These are phyloP conservation scores for Cerastis rubricosa DNA, from an alignment of 2,888 invertebrate species.

Conservation along the genomic window DNA sequence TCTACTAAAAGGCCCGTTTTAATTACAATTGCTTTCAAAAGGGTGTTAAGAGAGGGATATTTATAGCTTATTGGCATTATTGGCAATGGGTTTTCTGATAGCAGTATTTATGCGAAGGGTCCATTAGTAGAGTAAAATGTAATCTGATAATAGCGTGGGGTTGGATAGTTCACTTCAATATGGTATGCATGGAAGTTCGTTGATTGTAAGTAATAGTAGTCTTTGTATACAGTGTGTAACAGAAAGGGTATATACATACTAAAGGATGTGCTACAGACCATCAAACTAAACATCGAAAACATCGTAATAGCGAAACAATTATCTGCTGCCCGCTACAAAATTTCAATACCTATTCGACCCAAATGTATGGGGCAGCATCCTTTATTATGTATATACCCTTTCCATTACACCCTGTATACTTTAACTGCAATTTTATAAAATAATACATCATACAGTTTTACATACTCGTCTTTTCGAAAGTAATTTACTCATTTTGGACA, in stretches of 20 bases:
- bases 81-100: conserved; percentile 4
- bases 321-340: too few relatives aligned
- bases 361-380: too few relatives aligned
- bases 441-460: neutral
- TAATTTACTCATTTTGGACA: neutral
- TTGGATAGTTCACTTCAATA: neutral
- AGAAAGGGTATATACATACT: too few relatives aligned
- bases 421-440: neutral
- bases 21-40: conserved; percentile 20
- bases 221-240: too few relatives aligned
- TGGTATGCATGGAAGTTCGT: neutral
- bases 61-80: conserved; percentile 32
- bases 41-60: neutral
- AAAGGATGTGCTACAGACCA: too few relatives aligned
- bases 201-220: neutral
- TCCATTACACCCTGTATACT: too few relatives aligned
- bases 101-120: neutral
- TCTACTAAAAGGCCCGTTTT: conserved; percentile 9
- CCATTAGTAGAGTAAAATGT: conserved; percentile 12
- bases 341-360: too few relatives aligned
- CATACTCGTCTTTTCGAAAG: neutral
- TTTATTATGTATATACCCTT: too few relatives aligned
- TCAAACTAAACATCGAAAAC: too few relatives aligned
- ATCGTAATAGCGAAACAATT: too few relatives aligned
- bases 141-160: conserved; percentile 16